Base-by-base conservation (phyloP, 2,797 vertebrate species). In the Sebastes goodei region DNA sequence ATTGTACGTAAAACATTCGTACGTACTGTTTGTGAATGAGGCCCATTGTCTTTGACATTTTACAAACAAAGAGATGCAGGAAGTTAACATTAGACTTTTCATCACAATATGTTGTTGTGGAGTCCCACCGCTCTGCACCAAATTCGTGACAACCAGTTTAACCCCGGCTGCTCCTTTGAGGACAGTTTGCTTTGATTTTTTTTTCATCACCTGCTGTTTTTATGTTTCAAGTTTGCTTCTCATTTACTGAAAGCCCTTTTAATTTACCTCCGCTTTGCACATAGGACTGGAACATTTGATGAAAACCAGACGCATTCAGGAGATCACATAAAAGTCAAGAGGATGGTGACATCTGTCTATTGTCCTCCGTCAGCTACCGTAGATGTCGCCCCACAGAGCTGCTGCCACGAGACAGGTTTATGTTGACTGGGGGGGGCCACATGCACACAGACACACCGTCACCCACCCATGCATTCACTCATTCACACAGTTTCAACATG, bases 291-390 rank as follows among this genome's bases (percentile, higher is more conserved):
- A 83, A 84, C 61, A 61, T 71, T 60, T 81, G 71, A 88, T 82
- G 83, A 61, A 89, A 90, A 73, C 76, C 67, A 86, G 33, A 81
- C 30, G 33, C 55, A 17, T 32, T 30, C 72, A 35, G 5, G 49
- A 70, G 56, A 77, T 81, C 38, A 83, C 80, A 91, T 89, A 78
- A 90, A 93, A 88, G 81, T 82, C 83, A 78, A 78, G 63, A 76
- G 32, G 86, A 62, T 15, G 42, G 86, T 79, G 82, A 87, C 88
- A 91, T 93, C 92, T 92, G 93, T 91, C 85, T 88, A 89, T 89
- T 89, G 93, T 90, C 91, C 84, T 74, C 63, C 25, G 75, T 85
- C 90, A 91, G 88, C 87, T 85, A 86, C 86, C 60, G 63, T 78
- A 81, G 62, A 79, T 35, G 80, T 79, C 9, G 23, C 49, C 82